A percentile compares a stretch with the other conserved stretches of the same genome.
Evolutionary conservation across 2,888 invertebrate species (phyloP).

Genomic region (Meteorus colon): DNA sequence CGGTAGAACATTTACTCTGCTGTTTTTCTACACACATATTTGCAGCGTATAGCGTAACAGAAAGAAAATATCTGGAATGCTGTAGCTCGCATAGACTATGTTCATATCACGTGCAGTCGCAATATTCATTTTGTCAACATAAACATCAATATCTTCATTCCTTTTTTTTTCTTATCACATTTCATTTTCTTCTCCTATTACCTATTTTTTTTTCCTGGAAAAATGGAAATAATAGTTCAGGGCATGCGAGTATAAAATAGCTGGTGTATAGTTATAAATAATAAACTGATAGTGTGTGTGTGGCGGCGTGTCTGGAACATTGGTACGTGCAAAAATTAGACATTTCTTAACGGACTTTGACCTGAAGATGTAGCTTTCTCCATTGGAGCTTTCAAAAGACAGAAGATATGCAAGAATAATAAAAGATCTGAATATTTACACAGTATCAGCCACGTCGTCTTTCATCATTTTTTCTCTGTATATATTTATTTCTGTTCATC

Average conservation of each 20-base stretch:
- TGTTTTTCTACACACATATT: background rate
- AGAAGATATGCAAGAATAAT: background rate
- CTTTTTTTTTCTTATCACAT: background rate
- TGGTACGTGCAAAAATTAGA: constrained; percentile 10
- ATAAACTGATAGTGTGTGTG: background rate
- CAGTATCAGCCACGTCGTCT: background rate
- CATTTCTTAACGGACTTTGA: constrained; percentile 26
- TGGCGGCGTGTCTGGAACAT: no score
- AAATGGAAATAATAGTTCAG: background rate
- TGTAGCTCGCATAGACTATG: background rate
- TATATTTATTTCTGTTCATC: background rate
- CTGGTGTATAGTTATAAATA: background rate
- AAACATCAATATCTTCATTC: background rate
- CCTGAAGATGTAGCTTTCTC: background rate
- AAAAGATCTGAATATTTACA: constrained; percentile 2
- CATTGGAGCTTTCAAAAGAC: no score
- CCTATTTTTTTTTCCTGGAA: background rate
- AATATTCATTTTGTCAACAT: background rate
- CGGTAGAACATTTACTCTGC: background rate
- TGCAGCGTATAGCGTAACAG: background rate
- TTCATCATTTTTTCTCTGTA: background rate
- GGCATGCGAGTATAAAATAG: background rate
- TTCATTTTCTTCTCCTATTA: background rate
- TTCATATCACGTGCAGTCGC: background rate
- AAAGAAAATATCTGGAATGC: background rate